Evolutionary conservation across 2,888 invertebrate genomes (phyloP).

Genomic region (Amitus sp.): DNA sequence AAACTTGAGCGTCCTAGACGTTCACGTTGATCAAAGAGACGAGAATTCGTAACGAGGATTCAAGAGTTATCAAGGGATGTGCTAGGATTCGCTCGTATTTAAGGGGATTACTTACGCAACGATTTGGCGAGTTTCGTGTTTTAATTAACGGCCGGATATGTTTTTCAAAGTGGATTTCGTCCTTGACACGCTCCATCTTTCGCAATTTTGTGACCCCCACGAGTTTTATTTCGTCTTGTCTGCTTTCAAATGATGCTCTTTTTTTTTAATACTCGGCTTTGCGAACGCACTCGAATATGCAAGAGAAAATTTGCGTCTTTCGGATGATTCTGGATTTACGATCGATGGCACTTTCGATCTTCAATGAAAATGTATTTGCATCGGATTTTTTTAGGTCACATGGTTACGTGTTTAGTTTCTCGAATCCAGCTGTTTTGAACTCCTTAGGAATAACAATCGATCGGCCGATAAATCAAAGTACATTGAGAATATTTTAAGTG

Average conservation of each 20-base stretch:
- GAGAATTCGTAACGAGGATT: no score
- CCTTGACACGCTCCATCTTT: conserved; percentile 37
- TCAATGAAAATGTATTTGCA: conserved; percentile 1
- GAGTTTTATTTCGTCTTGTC: conserved; percentile 8
- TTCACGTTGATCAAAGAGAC: no score
- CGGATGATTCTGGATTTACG: no score
- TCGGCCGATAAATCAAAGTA: conserved; percentile 7
- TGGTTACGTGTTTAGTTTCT: conserved; percentile 31
- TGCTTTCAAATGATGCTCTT: no score
- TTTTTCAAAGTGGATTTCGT: conserved; percentile 32
- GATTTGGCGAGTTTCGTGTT: conserved; percentile 15
- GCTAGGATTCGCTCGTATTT: no score
- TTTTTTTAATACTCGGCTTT: no score
- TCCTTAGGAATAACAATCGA: conserved; percentile 26
- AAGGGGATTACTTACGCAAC: not conserved
- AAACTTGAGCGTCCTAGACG: no score
- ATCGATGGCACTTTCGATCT: no score
- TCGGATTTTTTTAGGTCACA: conserved; percentile 24
- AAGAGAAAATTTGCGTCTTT: no score
- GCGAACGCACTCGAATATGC: no score
- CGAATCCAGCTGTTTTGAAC: conserved; percentile 22
- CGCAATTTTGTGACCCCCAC: conserved; percentile 24
- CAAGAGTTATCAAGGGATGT: no score
- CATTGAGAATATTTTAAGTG: conserved; percentile 12
- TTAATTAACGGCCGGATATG: conserved; percentile 34